Evolutionary conservation across 1,140 invertebrate genomes (phyloP), one percentile per base, ranked within the genome.

Genomic region (Diabrotica undecimpunctata): DNA sequence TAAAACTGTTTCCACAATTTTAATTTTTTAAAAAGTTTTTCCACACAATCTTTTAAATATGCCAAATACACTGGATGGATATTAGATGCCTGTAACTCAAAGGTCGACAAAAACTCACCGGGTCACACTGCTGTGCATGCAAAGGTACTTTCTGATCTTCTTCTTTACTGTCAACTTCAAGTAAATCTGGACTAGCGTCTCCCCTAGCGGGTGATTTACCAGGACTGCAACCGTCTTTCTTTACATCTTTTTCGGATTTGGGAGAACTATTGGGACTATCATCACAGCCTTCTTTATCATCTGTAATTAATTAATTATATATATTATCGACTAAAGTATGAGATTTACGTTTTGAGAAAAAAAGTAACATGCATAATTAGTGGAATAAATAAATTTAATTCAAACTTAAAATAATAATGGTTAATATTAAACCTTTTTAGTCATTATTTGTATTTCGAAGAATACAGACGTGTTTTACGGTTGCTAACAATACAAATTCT

Each of bases 281-380:
- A 64, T 79, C 81, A 8, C 79, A 71, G 37, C 86, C 83, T 61
- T 86, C 84, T 64, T 85, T 84, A 2, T 84, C 83, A 68, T 85
- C 84, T 83, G 63, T 11, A 77, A 74, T 61, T 68, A 37, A 36
- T 35, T 7, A 46, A 46, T 60, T n/a, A 6, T 14, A 11, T 60
- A 12, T 7, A 39, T 60, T 8, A 53, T 8, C 36, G 8, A 52
- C 25, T 25, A 25, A 25, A 2, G 25, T 25, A 25, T 25, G 25
- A 4, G 25, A 25, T 4, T 2, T 25, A 25, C 1, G 25, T 25
- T 25, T 25, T 25, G 25, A 25, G 25, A 25, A 25, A 25, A 14
- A 2, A 36, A 35, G 25, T 5, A 11, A 61, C 8, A 12, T 4
- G 25, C n/a, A n/a, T n/a, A n/a, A n/a, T n/a, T n/a, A n/a, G n/a